Conservation (phyloP, 2,797 vertebrate species). For the Cirrhinus molitorella region DNA sequence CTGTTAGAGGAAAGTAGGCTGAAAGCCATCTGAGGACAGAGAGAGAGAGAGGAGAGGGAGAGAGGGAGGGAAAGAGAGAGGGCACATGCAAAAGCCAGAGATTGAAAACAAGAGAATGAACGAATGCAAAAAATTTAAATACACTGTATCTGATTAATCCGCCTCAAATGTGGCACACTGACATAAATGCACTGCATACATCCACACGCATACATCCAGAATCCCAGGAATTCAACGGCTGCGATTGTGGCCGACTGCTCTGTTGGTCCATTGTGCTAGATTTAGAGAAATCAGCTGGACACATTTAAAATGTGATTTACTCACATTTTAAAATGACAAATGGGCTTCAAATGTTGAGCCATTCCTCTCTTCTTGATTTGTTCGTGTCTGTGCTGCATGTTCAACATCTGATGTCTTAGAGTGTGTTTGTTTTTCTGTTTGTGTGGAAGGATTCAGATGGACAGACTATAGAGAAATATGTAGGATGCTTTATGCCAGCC, state of each 20-base stretch:
- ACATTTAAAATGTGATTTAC: constrained; percentile 38
- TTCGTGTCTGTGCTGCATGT: neutral
- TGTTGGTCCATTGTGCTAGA: constrained; percentile 31
- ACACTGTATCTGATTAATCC: constrained; percentile 29
- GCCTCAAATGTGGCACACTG: constrained; percentile 24
- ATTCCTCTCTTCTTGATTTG: neutral
- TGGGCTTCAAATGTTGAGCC: neutral
- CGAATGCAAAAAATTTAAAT: constrained; percentile 39
- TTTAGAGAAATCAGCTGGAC: constrained; percentile 47
- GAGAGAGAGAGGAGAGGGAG: constrained; percentile 48
- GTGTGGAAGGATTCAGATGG: constrained; percentile 14
- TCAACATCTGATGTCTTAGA: constrained; percentile 48
- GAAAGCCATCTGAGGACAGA: constrained; percentile 68
- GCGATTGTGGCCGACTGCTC: constrained; percentile 18
- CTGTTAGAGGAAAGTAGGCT: constrained; percentile 67
- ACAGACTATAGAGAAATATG: constrained; percentile 39
- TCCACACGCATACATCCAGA: neutral
- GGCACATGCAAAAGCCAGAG: constrained; percentile 24
- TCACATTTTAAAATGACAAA: constrained; percentile 8
- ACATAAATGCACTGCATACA: constrained; percentile 1
- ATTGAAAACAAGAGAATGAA: constrained; percentile 51
- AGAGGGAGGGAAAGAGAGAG: constrained; percentile 43
- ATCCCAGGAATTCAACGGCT: neutral
- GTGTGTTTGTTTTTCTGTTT: constrained; percentile 50
- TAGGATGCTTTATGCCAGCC: constrained; percentile 50